Evolutionary conservation across 1,140 invertebrate genomes (phyloP), one percentile per base, ranked within the genome.

Genomic region (Antheraea mylitta): DNA sequence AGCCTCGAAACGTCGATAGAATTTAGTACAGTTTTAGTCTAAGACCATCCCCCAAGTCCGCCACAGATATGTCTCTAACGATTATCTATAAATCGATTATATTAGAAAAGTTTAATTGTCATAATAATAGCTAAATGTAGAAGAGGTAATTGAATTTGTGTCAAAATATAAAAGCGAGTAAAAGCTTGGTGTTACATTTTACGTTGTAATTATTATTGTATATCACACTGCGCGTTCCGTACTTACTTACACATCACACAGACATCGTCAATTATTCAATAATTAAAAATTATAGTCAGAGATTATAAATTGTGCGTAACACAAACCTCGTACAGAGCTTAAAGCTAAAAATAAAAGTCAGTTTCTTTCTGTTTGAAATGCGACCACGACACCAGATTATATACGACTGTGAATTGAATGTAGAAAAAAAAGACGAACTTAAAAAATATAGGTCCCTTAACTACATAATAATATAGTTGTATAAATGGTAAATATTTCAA

Each of bases 361-460:
- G 0, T 53, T 53, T 53, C 16, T 10, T 53, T n/a, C 16, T 53
- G 0, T 53, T 53, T 53, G 16, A 53, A 16, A 53, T 42, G 38
- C 38, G 38, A 53, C 13, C 11, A 53, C 45, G 45, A n/a, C 11
- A 53, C 45, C 45, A 16, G 45, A 53, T n/a, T 53, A 16, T 53
- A 53, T 16, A 48, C 11, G 11, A 53, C 45, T 10, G 45, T 16
- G 45, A 53, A 16, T 16, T 13, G 45, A 53, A 16, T 16, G 45
- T 53, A 16, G 5, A 16, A 13, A 53, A 53, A 53, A 75, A 83
- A 81, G 74, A 68, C 70, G 73, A 90, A 90, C 87, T 89, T 90
- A 91, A 83, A 71, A 76, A 73, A 80, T 85, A 83, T 83, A 53
- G 45, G 83, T 73, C 76, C 77, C 87, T 81, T 85, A 90, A 82